Evolutionary conservation across 2,113 vertebrate genomes (phyloP), one percentile per base, ranked within the genome.

Genomic region (Gorilla gorilla): DNA sequence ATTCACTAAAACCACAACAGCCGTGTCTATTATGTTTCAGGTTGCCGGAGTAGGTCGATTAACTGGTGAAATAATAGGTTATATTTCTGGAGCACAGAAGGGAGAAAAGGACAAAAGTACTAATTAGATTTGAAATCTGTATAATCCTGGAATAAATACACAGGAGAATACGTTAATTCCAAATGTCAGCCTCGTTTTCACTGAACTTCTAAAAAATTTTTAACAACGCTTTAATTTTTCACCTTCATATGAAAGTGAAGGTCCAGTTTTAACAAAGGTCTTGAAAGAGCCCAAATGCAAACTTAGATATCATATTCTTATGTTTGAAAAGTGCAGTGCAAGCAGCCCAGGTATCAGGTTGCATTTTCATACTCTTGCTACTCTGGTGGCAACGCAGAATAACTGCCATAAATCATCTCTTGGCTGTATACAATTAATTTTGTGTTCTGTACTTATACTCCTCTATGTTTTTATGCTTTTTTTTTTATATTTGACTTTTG

Each of bases 381-480:
- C 1, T 8, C 4, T 73, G 10, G 40, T 43, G 27, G 18, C 59
- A 50, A 32, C 59, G 8, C 7, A 87, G 45, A 78, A 22, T 85
- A 57, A 89, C 30, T 25, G 0, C 45, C 81, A 98, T 97, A 97
- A 98, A 98, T 98, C 96, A 97, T 92, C 30, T 94, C 95, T 75
- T 73, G 73, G 86, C 68, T 30, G 95, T 68, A 57, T 52, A 86
- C 13, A 97, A 97, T 98, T 98, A 98, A 98, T 98, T 98, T 97
- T 75, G 85, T 93, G 50, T 16, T 82, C 93, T 96, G 57, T 17
- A 50, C 38, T 72, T 93, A 52, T 75, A 68, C 52, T 94, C 17
- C 76, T 97, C 93, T 87, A 0, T 68, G 93, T 97, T 96, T 97
- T 96, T 35, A n/a, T 86, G 89, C 52, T 50, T 50, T 50, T 50